Percentiles rank a stretch among this genome's conserved stretches.
phyloP scores from a whole-genome alignment of 2,888 invertebrate species.

The Xanthia icteritia region DNA sequence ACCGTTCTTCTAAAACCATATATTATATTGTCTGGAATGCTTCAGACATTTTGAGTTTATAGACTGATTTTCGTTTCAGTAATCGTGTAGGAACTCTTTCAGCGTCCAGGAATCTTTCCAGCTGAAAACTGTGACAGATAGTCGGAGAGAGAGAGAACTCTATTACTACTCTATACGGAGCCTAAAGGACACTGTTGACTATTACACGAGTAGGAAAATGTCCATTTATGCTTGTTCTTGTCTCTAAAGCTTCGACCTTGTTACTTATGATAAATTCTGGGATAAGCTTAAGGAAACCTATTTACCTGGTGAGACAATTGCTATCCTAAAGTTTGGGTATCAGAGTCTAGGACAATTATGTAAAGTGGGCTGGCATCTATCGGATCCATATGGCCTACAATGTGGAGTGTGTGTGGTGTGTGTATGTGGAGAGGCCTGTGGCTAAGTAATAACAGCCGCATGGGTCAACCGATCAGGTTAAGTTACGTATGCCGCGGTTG shows the following conservation, averaged over 20 bases:
- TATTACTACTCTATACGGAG: too few relatives aligned
- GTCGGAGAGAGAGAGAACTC: too few relatives aligned
- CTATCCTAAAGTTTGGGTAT: constrained; percentile 5
- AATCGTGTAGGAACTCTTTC: background rate
- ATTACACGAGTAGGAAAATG: too few relatives aligned
- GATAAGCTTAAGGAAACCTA: background rate
- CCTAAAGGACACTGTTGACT: too few relatives aligned
- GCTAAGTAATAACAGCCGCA: too few relatives aligned
- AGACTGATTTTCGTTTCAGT: background rate
- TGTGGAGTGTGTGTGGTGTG: background rate
- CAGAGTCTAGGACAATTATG: constrained; percentile 3
- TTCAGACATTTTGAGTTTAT: background rate
- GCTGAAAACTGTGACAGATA: too few relatives aligned
- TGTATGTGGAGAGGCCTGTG: too few relatives aligned
- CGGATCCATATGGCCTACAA: background rate
- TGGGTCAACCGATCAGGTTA: too few relatives aligned
- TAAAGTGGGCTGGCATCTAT: background rate
- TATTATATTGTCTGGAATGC: background rate
- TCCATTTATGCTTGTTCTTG: background rate
- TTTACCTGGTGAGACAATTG: background rate
- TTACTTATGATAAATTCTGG: background rate
- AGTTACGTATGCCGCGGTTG: too few relatives aligned
- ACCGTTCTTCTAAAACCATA: too few relatives aligned
- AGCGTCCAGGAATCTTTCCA: background rate
- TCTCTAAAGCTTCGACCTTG: background rate